Evolutionary conservation across 2,113 vertebrate species (phyloP).

Genomic region (Pollachius pollachius): DNA sequence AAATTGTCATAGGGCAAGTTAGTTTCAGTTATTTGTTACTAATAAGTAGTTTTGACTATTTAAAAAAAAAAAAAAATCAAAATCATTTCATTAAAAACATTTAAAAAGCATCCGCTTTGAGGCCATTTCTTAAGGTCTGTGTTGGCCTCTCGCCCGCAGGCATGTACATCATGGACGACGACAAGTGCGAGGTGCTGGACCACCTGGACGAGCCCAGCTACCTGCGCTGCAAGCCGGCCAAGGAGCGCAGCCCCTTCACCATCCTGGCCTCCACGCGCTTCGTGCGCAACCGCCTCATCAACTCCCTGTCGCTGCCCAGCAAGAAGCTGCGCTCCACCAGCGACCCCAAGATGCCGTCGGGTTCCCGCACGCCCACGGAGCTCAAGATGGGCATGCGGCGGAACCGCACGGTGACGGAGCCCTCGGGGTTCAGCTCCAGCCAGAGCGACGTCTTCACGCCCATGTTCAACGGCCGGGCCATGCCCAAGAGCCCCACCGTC

Average conservation of each 20-base stretch:
- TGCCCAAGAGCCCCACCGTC: slow-evolving; percentile 87
- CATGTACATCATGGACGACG: slow-evolving; percentile 95
- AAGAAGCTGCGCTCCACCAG: slow-evolving; percentile 94
- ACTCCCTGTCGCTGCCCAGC: slow-evolving; percentile 89
- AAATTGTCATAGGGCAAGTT: too few species aligned
- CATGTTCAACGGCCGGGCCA: slow-evolving; percentile 73
- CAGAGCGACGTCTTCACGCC: slow-evolving; percentile 85
- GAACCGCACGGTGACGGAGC: slow-evolving; percentile 91
- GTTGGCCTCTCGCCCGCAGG: slow-evolving; percentile 65
- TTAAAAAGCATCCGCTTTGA: background rate
- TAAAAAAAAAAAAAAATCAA: too few species aligned
- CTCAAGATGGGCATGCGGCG: slow-evolving; percentile 80
- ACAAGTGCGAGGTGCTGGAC: slow-evolving; percentile 85
- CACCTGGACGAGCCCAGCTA: slow-evolving; percentile 85
- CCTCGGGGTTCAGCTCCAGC: slow-evolving; percentile 78
- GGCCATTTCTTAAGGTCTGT: background rate
- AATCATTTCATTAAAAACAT: too few species aligned
- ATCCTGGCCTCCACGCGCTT: slow-evolving; percentile 90
- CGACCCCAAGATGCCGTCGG: slow-evolving; percentile 82
- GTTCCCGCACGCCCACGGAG: slow-evolving; percentile 76
- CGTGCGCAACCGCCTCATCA: slow-evolving; percentile 90
- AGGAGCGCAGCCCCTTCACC: slow-evolving; percentile 93
- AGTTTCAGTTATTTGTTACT: too few species aligned
- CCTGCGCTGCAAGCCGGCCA: slow-evolving; percentile 84
- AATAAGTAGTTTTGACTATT: too few species aligned